These are phyloP conservation scores for Lathronympha strigana DNA, from an alignment of 2,888 invertebrate genomes.

Conservation along the genomic window DNA sequence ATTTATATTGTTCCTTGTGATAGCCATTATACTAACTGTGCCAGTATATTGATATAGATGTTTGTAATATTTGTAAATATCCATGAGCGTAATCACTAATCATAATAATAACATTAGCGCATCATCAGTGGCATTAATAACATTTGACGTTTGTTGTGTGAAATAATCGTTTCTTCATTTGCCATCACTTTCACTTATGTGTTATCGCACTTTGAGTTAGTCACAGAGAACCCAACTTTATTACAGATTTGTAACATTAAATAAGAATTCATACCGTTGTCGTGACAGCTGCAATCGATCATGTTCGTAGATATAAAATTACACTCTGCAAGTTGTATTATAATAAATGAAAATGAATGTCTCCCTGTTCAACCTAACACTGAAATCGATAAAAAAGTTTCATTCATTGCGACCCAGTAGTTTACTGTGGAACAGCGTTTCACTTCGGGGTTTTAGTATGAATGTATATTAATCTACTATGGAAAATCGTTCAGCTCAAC, in stretches of 20 bases:
- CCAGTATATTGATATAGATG: background rate
- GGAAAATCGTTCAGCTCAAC: too few species aligned
- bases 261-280: background rate
- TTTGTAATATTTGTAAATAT: slow-evolving; percentile 55
- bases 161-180: slow-evolving; percentile 6
- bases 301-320: background rate
- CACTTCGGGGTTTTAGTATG: too few species aligned
- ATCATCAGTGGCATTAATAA: slow-evolving; percentile 77
- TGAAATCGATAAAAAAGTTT: too few species aligned
- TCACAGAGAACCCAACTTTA: background rate
- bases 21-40: background rate
- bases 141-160: slow-evolving; percentile 46
- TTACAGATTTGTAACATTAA: background rate
- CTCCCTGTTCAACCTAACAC: too few species aligned
- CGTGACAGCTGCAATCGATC: background rate
- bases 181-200: slow-evolving; percentile 14
- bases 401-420: too few species aligned
- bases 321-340: background rate
- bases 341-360: too few species aligned
- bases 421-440: too few species aligned
- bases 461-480: too few species aligned
- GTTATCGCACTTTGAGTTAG: slow-evolving; percentile 12
- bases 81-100: slow-evolving; percentile 63
- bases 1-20: background rate
- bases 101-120: slow-evolving; percentile 71